Percentiles rank a stretch among this genome's conserved stretches.
phyloP scores from a whole-genome alignment of 1,140 invertebrate genomes.

The Platyscapa corneri region DNA sequence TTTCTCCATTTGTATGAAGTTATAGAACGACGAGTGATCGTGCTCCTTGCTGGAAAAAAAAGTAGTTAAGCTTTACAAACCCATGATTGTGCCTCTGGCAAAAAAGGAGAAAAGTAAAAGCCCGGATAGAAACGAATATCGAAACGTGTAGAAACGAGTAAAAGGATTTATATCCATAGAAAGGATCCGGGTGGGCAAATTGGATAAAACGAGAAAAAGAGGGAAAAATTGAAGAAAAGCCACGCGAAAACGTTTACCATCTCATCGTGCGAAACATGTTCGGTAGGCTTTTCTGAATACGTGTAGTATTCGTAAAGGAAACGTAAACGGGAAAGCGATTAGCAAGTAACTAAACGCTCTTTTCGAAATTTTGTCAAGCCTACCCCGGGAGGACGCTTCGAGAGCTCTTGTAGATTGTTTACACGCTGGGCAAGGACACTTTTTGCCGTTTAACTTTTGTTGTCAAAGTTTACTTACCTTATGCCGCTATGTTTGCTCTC shows the following conservation, averaged over 20 bases:
- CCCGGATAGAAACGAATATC: background rate
- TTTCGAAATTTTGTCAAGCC: background rate
- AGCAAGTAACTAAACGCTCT: slow-evolving; percentile 7
- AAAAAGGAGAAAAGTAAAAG: slow-evolving; percentile 17
- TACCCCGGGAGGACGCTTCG: background rate
- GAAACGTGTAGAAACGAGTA: background rate
- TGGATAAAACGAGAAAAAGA: background rate
- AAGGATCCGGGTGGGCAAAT: background rate
- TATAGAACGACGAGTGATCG: slow-evolving; percentile 71
- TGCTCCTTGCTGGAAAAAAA: slow-evolving; percentile 70
- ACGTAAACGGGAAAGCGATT: background rate
- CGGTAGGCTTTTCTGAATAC: background rate
- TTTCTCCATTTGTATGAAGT: slow-evolving; percentile 71
- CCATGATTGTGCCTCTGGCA: background rate
- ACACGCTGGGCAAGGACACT: slow-evolving; percentile 39
- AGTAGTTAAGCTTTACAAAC: slow-evolving; percentile 15
- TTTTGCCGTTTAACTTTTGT: slow-evolving; percentile 39
- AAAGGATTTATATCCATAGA: slow-evolving; percentile 20
- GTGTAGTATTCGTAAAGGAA: background rate
- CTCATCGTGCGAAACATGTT: slow-evolving; percentile 70
- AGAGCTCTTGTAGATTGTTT: slow-evolving; percentile 25
- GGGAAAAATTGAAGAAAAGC: slow-evolving; percentile 14
- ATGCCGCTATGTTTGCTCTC: background rate
- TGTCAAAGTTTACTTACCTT: slow-evolving; percentile 41
- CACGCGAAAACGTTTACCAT: slow-evolving; percentile 61